Evolutionary conservation across 2,797 vertebrate species (phyloP).

Genomic region (Galagoides demidoff): DNA sequence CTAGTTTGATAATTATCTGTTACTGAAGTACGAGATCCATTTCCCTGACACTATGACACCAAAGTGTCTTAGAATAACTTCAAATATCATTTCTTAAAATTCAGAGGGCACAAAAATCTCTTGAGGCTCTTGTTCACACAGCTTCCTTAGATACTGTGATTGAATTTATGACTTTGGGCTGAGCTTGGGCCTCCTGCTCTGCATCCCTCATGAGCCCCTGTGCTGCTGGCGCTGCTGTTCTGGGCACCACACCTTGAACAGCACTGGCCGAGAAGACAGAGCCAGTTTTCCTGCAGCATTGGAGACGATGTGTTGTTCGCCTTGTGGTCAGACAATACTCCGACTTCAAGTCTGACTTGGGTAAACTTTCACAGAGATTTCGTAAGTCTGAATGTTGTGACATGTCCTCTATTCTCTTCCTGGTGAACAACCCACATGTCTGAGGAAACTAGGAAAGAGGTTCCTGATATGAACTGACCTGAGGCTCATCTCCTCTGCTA

Average conservation of each 20-base stretch:
- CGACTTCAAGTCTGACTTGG: neutral
- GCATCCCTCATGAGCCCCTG: rapidly evolving
- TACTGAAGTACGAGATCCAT: too few species aligned
- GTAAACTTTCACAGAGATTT: neutral
- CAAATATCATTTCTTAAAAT: neutral
- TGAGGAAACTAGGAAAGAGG: neutral
- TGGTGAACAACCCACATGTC: neutral
- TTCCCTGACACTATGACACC: neutral
- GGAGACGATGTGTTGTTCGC: too few species aligned
- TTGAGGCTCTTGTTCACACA: neutral
- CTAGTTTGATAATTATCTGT: too few species aligned
- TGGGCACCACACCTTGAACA: neutral
- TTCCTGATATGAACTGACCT: neutral
- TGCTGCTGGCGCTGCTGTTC: neutral
- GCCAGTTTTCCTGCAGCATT: neutral
- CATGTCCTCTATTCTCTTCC: neutral
- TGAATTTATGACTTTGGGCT: neutral
- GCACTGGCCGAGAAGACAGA: neutral
- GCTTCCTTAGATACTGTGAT: neutral
- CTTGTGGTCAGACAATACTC: neutral
- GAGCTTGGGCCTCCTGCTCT: rapidly evolving
- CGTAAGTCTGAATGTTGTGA: neutral
- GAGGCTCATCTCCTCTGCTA: neutral
- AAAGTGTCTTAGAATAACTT: neutral
- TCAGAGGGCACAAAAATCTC: neutral